These are phyloP conservation scores for Cuniculus paca DNA, from an alignment of 2,797 vertebrate genomes.

Conservation along the genomic window DNA sequence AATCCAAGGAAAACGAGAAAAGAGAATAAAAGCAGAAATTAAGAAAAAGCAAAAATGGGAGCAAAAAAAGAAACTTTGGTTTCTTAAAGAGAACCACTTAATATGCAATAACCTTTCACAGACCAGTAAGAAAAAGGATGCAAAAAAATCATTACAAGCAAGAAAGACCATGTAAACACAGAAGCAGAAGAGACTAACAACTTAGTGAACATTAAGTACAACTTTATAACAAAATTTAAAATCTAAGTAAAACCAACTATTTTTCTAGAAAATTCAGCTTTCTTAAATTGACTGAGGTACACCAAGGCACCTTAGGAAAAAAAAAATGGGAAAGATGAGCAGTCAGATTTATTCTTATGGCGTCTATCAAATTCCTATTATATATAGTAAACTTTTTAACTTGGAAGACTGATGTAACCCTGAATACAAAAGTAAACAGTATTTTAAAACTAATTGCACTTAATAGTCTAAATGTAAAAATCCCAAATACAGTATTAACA, in stretches of 20 bases:
- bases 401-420: background rate
- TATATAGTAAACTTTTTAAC: background rate
- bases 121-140: background rate
- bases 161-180: background rate
- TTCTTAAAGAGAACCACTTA: conserved; percentile 6
- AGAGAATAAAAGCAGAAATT: conserved; percentile 1
- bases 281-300: conserved; percentile 19
- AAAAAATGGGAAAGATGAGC: conserved; percentile 4
- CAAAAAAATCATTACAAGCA: conserved; percentile 8
- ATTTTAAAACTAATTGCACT: background rate
- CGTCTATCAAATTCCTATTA: conserved; percentile 32
- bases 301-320: background rate
- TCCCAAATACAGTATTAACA: background rate
- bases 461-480: conserved; percentile 25
- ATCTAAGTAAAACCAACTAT: background rate
- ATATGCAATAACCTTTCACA: conserved; percentile 6
- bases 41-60: background rate
- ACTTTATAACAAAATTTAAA: conserved; percentile 30
- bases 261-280: conserved; percentile 19
- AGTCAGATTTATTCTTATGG: conserved; percentile 27
- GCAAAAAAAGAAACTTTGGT: background rate
- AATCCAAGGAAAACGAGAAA: background rate
- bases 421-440: conserved; percentile 39
- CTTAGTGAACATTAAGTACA: background rate
- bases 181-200: conserved; percentile 15